Percentiles rank a stretch among this genome's conserved stretches.
phyloP scores from a whole-genome alignment of 2,888 invertebrate species.

The Apotomis capreana region DNA sequence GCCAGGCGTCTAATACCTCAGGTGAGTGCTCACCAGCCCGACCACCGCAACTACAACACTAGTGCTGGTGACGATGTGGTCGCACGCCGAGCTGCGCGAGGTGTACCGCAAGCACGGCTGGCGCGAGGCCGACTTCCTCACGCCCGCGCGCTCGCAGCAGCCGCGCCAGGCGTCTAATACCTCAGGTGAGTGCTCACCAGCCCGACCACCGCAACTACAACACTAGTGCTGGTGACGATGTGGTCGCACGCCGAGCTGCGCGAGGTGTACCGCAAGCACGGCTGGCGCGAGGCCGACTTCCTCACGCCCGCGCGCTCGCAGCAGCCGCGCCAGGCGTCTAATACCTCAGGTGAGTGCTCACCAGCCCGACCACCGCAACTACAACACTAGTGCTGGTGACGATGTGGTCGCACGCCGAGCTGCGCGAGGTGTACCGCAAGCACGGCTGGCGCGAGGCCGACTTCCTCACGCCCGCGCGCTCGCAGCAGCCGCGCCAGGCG shows the following conservation, averaged over 20 bases:
- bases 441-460: too few species aligned
- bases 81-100: too few species aligned
- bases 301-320: slow-evolving; percentile 86
- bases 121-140: slow-evolving; percentile 99
- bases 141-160: slow-evolving; percentile 80
- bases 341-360: slow-evolving; percentile 71
- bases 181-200: slow-evolving; percentile 58
- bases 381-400: too few species aligned
- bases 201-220: slow-evolving; percentile 60
- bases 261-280: slow-evolving; percentile 97
- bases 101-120: too few species aligned
- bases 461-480: too few species aligned
- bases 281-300: slow-evolving; percentile 98
- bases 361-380: slow-evolving; percentile 77
- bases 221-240: slow-evolving; percentile 96
- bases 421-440: too few species aligned
- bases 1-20: slow-evolving; percentile 62
- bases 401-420: too few species aligned
- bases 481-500: too few species aligned
- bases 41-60: too few species aligned
- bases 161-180: slow-evolving; percentile 62
- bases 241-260: slow-evolving; percentile 97
- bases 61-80: too few species aligned
- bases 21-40: slow-evolving; percentile 64
- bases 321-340: slow-evolving; percentile 62